Evolutionary conservation across 1,140 invertebrate species (phyloP).

Genomic region (Heterodera carotae): DNA sequence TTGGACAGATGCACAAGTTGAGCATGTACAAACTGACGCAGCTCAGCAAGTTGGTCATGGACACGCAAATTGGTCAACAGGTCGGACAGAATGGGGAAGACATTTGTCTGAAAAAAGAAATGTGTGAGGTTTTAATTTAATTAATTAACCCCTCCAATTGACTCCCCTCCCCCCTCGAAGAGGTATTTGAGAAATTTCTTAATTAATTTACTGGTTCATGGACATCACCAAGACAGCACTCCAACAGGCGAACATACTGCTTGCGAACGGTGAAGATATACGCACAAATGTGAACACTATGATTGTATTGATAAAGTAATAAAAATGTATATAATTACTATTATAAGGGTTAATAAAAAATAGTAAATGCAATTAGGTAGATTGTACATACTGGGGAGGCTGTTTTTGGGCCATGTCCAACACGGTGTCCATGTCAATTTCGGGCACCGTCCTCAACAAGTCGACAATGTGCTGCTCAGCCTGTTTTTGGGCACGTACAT

Average conservation of each 20-base stretch:
- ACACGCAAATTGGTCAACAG: constrained; percentile 37
- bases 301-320: too few species aligned
- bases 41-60: constrained; percentile 17
- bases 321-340: constrained; percentile 7
- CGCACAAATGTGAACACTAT: constrained; percentile 49
- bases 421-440: constrained; percentile 39
- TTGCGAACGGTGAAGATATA: constrained; percentile 48
- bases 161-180: too few species aligned
- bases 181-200: too few species aligned
- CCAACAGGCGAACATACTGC: constrained; percentile 46
- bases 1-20: constrained; percentile 10
- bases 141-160: too few species aligned
- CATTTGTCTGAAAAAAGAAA: constrained; percentile 30
- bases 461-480: constrained; percentile 40
- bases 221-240: constrained; percentile 44
- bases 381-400: too few species aligned
- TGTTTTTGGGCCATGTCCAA: constrained; percentile 31
- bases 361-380: too few species aligned
- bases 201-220: constrained; percentile 30
- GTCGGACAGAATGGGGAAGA: constrained; percentile 39
- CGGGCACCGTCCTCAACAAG: constrained; percentile 28
- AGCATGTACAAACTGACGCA: constrained; percentile 31
- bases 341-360: constrained; percentile 8
- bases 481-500: constrained; percentile 29
- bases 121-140: too few species aligned